Conservation (phyloP, 2,113 vertebrate species). For the Electrona antarctica region DNA sequence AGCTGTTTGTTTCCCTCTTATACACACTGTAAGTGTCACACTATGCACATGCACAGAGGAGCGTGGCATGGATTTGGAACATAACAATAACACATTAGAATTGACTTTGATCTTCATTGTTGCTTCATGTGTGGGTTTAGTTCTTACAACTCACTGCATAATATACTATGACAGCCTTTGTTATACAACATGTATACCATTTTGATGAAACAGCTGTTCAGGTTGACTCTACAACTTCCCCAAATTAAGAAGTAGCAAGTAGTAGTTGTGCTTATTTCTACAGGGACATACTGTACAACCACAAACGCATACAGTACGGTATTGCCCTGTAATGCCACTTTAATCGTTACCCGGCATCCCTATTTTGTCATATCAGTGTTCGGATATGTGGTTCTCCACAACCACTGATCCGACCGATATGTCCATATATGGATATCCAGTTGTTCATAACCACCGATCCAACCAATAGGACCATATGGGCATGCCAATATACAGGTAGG, state of each 20-base stretch:
- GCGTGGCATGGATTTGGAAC: conserved; percentile 23
- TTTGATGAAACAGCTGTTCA: conserved; percentile 33
- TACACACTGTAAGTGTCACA: conserved; percentile 10
- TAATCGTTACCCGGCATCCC: too few species aligned
- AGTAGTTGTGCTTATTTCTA: too few species aligned
- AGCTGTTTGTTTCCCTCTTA: not conserved
- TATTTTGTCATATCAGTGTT: too few species aligned
- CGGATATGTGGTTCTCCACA: too few species aligned
- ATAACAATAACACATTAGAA: conserved; percentile 24
- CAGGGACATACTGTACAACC: too few species aligned
- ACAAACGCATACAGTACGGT: too few species aligned
- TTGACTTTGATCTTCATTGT: conserved; percentile 21
- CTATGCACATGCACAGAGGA: conserved; percentile 11
- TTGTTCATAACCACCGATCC: too few species aligned
- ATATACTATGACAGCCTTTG: not conserved
- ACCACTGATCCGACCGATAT: too few species aligned
- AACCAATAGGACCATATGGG: too few species aligned
- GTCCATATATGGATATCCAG: too few species aligned
- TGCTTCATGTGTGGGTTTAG: conserved; percentile 17
- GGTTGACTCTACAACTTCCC: not conserved
- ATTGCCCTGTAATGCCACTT: too few species aligned
- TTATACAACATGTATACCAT: conserved; percentile 26
- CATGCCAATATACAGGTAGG: too few species aligned
- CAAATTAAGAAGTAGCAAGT: conserved; percentile 5
- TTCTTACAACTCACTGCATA: conserved; percentile 14